Evolutionary conservation across 2,888 invertebrate genomes (phyloP), one percentile per base, ranked within the genome.

Genomic region (Myopa tessellatipennis): DNA sequence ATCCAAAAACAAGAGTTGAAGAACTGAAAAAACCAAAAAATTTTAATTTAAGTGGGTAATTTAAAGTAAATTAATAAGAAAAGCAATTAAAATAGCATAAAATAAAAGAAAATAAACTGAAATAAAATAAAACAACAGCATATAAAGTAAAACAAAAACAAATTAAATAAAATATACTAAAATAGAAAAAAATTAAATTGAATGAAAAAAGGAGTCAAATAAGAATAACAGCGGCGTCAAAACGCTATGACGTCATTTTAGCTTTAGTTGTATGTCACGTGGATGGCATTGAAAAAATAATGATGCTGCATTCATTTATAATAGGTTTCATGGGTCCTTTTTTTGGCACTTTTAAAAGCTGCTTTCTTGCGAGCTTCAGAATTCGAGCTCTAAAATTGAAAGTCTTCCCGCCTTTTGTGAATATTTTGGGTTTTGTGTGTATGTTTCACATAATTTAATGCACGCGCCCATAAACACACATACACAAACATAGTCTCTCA

Each of bases 121-220:
- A 68, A 68, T 8, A 50, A 68, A 68, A 68, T n/a, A 68, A 38
- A 38, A 68, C n/a, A n/a, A n/a, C n/a, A n/a, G n/a, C n/a, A n/a
- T n/a, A n/a, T n/a, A n/a, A n/a, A n/a, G n/a, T 38, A 38, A 68
- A 68, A 14, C n/a, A 10, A 36, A 68, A 38, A 4, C 36, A 68
- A 68, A 38, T 45, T 3, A 16, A 26, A 26, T 26, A 26, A 26
- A 26, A 26, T 2, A 26, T 1, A 26, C 26, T 26, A 36, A 16
- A 4, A 63, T 14, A 63, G 18, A 63, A 34, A 1, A 34, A 63
- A 36, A 34, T 63, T 63, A 18, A 4, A 14, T 16, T 65, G 1
- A 18, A 7, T 34, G 18, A 10, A 61, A 61, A 61, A 61, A 18
- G 61, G n/a, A 18, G n/a, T 18, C 26, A 3, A 26, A 18, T 18